Conservation (phyloP, 2,113 vertebrate species). For the Lepisosteus osseus region DNA sequence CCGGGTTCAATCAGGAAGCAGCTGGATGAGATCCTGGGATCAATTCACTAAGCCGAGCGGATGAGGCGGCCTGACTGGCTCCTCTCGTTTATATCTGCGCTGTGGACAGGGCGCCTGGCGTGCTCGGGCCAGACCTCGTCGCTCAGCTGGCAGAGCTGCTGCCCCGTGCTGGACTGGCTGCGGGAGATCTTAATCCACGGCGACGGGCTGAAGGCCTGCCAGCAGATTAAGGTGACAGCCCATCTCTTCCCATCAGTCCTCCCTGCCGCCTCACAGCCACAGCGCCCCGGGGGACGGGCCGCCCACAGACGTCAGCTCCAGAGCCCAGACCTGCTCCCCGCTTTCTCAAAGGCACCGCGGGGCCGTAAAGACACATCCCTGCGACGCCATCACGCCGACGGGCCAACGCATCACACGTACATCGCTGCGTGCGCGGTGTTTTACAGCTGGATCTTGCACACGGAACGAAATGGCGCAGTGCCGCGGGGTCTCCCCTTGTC, state of each 20-base stretch:
- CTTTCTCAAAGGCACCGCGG: background rate
- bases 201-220: slow-evolving; percentile 46
- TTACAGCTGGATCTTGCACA: too few species aligned
- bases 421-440: slow-evolving; percentile 19
- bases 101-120: too few species aligned
- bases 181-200: slow-evolving; percentile 47
- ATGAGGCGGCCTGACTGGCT: too few species aligned
- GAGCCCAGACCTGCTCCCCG: background rate
- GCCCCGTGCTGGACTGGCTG: slow-evolving; percentile 10
- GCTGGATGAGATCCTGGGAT: too few species aligned
- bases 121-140: too few species aligned
- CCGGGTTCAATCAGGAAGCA: too few species aligned
- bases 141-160: slow-evolving; percentile 2
- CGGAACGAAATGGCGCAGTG: too few species aligned
- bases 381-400: slow-evolving; percentile 10
- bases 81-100: too few species aligned
- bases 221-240: slow-evolving; percentile 49
- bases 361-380: background rate
- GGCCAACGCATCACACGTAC: slow-evolving; percentile 40
- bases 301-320: background rate
- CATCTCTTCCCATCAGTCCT: slow-evolving; percentile 49
- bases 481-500: too few species aligned
- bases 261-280: slow-evolving; percentile 13
- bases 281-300: background rate
- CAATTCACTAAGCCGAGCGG: too few species aligned